Evolutionary conservation across 2,888 invertebrate species (phyloP).

Genomic region (Euspilapteryx auroguttella): DNA sequence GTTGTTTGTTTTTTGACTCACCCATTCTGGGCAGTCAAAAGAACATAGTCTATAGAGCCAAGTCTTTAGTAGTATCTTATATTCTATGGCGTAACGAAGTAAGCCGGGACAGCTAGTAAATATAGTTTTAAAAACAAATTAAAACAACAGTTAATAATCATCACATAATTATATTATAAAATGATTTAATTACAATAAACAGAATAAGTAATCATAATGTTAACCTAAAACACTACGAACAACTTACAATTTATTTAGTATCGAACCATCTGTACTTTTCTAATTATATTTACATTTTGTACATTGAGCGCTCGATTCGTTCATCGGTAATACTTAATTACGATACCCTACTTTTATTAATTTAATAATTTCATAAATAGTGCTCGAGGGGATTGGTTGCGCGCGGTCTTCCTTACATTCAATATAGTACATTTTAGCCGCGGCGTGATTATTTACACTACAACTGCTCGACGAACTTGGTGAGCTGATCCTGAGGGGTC

Average conservation of each 20-base stretch:
- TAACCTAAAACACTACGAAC: constrained; percentile 63
- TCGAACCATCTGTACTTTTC: constrained; percentile 57
- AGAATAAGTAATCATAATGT: constrained; percentile 63
- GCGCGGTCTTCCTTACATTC: no score
- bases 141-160: constrained; percentile 51
- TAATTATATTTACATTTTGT: constrained; percentile 58
- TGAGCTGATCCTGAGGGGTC: constrained; percentile 93
- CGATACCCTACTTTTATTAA: constrained; percentile 18
- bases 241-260: constrained; percentile 58
- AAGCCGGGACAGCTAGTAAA: no score
- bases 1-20: no score
- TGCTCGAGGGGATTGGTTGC: constrained; percentile 15
- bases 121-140: no score
- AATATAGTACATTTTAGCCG: constrained; percentile 41
- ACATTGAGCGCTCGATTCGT: constrained; percentile 59
- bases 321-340: constrained; percentile 50
- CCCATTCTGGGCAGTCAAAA: no score
- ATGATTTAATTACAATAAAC: constrained; percentile 64
- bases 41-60: no score
- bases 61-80: no score
- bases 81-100: no score
- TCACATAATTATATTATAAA: constrained; percentile 64
- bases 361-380: constrained; percentile 42
- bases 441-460: constrained; percentile 65
- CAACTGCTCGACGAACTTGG: constrained; percentile 94